Evolutionary conservation across 1,140 invertebrate species (phyloP).

Genomic region (Steinernema feltiae): DNA sequence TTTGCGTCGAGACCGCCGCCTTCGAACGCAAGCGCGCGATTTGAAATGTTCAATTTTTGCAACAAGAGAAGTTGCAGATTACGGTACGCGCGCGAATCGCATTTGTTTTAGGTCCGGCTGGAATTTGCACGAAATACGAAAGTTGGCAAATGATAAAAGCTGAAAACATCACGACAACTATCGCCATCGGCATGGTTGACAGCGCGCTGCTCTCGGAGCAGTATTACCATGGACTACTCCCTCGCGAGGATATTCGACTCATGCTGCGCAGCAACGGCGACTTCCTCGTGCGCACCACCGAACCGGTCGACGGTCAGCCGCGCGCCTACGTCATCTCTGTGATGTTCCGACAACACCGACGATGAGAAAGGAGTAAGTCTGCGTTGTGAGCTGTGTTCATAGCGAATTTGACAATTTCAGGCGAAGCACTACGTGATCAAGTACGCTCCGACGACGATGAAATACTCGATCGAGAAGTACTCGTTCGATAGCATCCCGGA

Average conservation of each 20-base stretch:
- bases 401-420: background rate
- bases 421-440: background rate
- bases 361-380: background rate
- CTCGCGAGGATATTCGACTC: background rate
- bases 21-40: no score
- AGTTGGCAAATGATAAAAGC: no score
- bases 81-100: no score
- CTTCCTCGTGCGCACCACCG: conserved; percentile 7
- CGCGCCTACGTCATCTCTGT: background rate
- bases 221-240: background rate
- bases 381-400: background rate
- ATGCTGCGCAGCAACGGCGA: background rate
- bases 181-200: background rate
- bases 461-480: background rate
- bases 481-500: background rate
- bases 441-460: background rate
- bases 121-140: no score
- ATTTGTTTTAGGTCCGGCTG: no score
- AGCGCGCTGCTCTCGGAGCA: background rate
- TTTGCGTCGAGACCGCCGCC: no score
- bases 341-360: background rate
- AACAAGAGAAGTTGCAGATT: no score
- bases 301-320: background rate
- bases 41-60: no score
- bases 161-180: no score